These are phyloP conservation scores for Meloidogyne hapla DNA, from an alignment of 1,140 invertebrate species.

Conservation along the genomic window DNA sequence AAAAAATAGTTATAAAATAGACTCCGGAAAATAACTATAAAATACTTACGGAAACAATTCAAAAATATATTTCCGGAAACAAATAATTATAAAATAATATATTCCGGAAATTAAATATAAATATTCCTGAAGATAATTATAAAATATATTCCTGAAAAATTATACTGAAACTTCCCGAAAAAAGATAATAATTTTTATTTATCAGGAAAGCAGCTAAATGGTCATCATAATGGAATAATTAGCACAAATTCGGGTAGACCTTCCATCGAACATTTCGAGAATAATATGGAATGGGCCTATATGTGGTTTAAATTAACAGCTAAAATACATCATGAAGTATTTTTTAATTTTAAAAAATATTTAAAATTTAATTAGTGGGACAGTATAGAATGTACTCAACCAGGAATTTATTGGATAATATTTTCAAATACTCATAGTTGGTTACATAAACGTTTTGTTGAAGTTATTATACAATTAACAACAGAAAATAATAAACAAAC, in stretches of 20 bases:
- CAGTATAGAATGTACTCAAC: conserved; percentile 20
- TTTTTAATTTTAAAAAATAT: background rate
- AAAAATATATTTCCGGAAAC: background rate
- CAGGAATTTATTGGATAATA: conserved; percentile 57
- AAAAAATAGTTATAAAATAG: no score
- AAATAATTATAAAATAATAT: no score
- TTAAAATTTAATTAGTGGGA: conserved; percentile 14
- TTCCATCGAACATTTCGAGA: conserved; percentile 39
- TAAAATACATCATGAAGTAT: conserved; percentile 57
- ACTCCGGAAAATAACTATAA: no score
- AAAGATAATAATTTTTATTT: background rate
- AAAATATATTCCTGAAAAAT: background rate
- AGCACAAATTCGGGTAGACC: background rate
- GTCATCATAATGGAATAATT: background rate
- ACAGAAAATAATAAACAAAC: background rate
- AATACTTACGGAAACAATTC: background rate
- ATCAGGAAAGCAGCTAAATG: background rate
- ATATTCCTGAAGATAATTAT: background rate
- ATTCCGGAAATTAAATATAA: background rate
- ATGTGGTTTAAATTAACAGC: conserved; percentile 61
- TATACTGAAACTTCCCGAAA: no score
- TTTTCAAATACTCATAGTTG: conserved; percentile 56
- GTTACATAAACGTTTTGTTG: conserved; percentile 24
- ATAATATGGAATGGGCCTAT: conserved; percentile 55
- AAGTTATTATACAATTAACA: conserved; percentile 22